phyloP scores from a whole-genome alignment of 2,113 vertebrate species.

The Amazona vittata region DNA sequence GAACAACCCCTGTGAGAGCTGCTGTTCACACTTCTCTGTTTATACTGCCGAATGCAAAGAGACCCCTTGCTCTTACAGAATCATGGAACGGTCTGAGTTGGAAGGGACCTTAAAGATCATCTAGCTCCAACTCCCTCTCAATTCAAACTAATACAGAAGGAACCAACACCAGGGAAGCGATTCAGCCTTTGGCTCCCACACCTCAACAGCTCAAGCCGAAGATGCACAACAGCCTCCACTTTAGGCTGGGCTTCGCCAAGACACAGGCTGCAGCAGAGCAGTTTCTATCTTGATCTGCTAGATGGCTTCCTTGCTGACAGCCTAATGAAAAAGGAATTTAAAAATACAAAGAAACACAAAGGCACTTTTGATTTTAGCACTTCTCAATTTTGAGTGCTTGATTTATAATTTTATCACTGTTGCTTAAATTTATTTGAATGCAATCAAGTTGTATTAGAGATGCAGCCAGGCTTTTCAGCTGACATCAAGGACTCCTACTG shows the following conservation, averaged over 20 bases:
- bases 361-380: background rate
- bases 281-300: background rate
- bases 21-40: background rate
- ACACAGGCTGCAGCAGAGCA: background rate
- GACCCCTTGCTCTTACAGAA: background rate
- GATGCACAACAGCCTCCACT: background rate
- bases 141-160: background rate
- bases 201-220: rapidly evolving
- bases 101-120: background rate
- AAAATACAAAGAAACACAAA: background rate
- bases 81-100: background rate
- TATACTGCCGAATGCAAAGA: rapidly evolving
- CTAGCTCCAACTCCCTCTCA: background rate
- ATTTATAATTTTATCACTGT: background rate
- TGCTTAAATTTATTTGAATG: background rate
- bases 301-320: background rate
- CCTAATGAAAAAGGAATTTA: too few species aligned
- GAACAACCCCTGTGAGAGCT: background rate
- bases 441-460: background rate
- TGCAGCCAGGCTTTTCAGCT: background rate
- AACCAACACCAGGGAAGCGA: background rate
- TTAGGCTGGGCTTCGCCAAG: rapidly evolving
- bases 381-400: too few species aligned
- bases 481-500: background rate
- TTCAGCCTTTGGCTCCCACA: background rate